A percentile compares a stretch with the other conserved stretches of the same genome.
phyloP scores from a whole-genome alignment of 2,888 invertebrate genomes.

The Eristalis intricaria region DNA sequence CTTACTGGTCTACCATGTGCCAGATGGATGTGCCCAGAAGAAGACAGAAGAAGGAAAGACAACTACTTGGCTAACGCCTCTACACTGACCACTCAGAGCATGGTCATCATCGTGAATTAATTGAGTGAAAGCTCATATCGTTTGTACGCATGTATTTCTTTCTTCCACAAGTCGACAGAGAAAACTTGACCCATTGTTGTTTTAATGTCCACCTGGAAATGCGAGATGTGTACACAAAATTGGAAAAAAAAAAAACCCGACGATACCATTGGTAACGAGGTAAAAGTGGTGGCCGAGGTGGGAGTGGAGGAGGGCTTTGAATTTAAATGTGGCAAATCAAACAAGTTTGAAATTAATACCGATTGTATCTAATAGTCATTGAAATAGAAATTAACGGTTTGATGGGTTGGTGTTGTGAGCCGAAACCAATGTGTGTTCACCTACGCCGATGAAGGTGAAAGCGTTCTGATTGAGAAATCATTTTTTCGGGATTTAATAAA shows the following conservation, averaged over 20 bases:
- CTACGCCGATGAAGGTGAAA: not conserved
- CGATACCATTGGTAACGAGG: not conserved
- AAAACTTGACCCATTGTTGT: conserved; percentile 58
- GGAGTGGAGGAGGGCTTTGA: not conserved
- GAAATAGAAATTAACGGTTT: not conserved
- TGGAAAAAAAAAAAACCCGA: not conserved
- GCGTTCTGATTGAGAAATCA: not conserved
- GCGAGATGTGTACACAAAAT: conserved; percentile 4
- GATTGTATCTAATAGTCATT: not conserved
- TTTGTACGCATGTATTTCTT: conserved; percentile 23
- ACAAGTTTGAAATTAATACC: not conserved
- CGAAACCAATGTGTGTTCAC: not conserved
- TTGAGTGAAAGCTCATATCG: conserved; percentile 61
- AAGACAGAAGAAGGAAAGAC: not conserved
- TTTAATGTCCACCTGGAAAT: conserved; percentile 33
- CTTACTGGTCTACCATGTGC: not conserved
- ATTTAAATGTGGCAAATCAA: not conserved
- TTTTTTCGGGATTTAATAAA: too few relatives aligned
- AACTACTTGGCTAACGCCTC: not conserved
- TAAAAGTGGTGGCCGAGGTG: conserved; percentile 15
- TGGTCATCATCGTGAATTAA: conserved; percentile 53
- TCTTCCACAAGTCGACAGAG: conserved; percentile 36
- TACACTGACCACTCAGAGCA: conserved; percentile 11
- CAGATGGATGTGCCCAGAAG: not conserved
- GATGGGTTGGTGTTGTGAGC: not conserved